Conservation (phyloP, 92 coral and sea anemone genomes). For the Siderastrea radians region DNA sequence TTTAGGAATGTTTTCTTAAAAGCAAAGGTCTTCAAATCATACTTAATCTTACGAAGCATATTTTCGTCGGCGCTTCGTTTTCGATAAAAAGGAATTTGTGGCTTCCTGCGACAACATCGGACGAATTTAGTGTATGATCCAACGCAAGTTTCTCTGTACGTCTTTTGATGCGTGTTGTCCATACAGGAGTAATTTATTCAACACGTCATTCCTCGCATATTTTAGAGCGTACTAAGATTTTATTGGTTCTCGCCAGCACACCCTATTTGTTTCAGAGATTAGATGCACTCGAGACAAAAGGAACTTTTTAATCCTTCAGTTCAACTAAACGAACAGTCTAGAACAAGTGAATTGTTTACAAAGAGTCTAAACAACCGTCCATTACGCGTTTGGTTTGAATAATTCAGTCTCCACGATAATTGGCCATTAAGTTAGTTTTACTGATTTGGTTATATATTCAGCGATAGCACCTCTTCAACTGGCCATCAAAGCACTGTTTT, state of each 20-base stretch:
- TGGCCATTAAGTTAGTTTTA: not conserved
- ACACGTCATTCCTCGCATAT: conserved; percentile 93
- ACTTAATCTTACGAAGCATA: conserved; percentile 39
- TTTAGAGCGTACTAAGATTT: conserved; percentile 40
- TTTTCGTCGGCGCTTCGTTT: conserved; percentile 2
- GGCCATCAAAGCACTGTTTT: not conserved
- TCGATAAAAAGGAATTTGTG: conserved; percentile 18
- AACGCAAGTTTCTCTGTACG: conserved; percentile 69
- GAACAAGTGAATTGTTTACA: conserved; percentile 7
- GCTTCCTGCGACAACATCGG: not conserved
- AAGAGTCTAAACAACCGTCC: not conserved
- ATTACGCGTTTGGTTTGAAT: not conserved
- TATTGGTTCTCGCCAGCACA: conserved; percentile 68
- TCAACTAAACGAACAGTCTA: conserved; percentile 2
- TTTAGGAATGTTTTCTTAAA: conserved; percentile 51
- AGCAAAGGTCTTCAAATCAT: conserved; percentile 54
- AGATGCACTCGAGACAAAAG: conserved; percentile 13
- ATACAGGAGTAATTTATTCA: conserved; percentile 74
- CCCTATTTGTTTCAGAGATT: conserved; percentile 24
- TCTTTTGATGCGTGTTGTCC: conserved; percentile 41
- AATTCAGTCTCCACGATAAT: conserved; percentile 2
- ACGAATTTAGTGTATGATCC: conserved; percentile 57
- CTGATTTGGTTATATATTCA: not conserved
- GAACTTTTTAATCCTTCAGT: not conserved
- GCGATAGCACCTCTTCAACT: not conserved